Evolutionary conservation across 2,113 vertebrate genomes (phyloP), one percentile per base, ranked within the genome.

Genomic region (Elachura formosa): DNA sequence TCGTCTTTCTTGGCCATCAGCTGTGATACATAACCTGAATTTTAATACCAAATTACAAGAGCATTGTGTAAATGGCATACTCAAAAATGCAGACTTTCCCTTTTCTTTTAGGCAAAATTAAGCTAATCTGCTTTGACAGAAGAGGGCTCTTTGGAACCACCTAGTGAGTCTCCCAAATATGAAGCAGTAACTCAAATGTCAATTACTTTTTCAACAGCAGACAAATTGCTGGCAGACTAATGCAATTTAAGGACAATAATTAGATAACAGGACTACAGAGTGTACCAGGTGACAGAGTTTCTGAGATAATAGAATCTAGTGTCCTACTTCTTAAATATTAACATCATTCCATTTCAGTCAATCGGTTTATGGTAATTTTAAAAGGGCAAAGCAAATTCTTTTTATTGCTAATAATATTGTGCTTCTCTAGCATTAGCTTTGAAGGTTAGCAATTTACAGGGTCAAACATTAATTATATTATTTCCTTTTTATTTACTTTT

Each of bases 251-350:
- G 94, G 90, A 95, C 96, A 98, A 97, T 98, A 98, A 98, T 98
- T 98, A 98, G 97, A 98, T 98, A 98, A 98, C 97, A 98, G 94
- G 96, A 96, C 98, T 98, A 98, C 96, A 97, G 97, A 98, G 96
- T 96, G 96, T 97, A 97, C 97, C 98, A 97, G 97, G 97, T 98
- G 98, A 98, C 98, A 98, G 97, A 97, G 87, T 97, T 97, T 97
- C 97, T 91, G 92, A 98, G 98, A 97, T 98, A 98, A 98, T 97
- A 98, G 94, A 98, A 98, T 98, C 96, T 97, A 96, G 93, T 97
- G 98, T 97, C 97, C 97, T 97, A 96, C 96, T 98, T 98, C 97
- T 98, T 98, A 98, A 98, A 98, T 97, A 98, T 98, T 98, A 98
- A 98, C 97, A 98, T 98, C 97, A 96, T 98, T 98, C 97, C 97